Base-by-base conservation (phyloP, 2,888 invertebrate species). In the Amaurobius ferox region DNA sequence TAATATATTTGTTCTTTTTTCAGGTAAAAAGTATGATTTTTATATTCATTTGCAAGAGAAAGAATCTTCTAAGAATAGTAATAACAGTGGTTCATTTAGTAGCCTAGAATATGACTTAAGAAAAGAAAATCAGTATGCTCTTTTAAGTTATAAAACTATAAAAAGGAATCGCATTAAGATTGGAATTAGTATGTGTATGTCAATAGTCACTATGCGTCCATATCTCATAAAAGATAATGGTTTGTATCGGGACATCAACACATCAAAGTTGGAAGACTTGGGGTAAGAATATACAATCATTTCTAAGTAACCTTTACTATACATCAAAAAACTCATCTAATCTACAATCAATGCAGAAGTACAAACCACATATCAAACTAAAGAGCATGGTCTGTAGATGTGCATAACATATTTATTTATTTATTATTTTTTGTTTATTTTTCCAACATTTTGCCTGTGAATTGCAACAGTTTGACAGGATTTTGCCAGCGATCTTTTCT, bases 1-100 rank as follows among this genome's bases (percentile, higher is more conserved):
- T n/a, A n/a, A n/a, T n/a, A n/a, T n/a, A n/a, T n/a, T n/a, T n/a
- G 1, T 64, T 62, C 40, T 16, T 13, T 30, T 44, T 85, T 5
- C 30, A 85, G 83, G 83, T 40, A 16, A 66, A 28, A 61, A 71
- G 6, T 39, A 40, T 55, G 55, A 66, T 16, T 85, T 85, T 39
- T 85, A 77, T 39, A 64, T 85, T 29, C 77, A 77, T 48, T 67
- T 85, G 11, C 48, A 30, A 67, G 77, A 77, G 44, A 55, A 23
- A 55, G 23, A 23, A 23, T 7, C 23, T 23, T 44, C 28, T 16
- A 19, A 44, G 9, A 48, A 16, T 32, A 66, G 23, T 61, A 74
- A 28, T 70, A 64, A 28, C 6, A 74, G 44, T 48, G 11, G 40
- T 32, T 72, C 72, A 23, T 66, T 66, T 13, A 61, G 23, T 19